Evolutionary conservation across 1,140 invertebrate genomes (phyloP), one percentile per base, ranked within the genome.

Genomic region (Drosophila biarmipes): DNA sequence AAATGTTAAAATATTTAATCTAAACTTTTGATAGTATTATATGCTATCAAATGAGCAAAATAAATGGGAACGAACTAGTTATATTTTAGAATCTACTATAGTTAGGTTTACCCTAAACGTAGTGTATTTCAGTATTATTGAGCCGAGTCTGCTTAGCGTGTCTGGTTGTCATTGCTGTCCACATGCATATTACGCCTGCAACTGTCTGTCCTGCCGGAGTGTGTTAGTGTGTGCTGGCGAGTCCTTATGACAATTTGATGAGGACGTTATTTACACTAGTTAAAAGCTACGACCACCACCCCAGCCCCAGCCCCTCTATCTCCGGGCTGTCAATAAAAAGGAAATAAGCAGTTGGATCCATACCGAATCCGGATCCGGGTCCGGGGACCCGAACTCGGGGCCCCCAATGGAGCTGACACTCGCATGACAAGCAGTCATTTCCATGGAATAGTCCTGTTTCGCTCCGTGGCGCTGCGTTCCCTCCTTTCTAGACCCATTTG

Each of bases 221-320:
- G 34, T 29, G 15, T 43, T 45, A 31, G 48, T 54, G 55, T 78
- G 53, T 72, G 56, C 72, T 53, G 74, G 72, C 63, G 54, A 73
- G 72, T 89, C 72, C 84, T 89, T 89, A 89, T 89, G 84, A 89
- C 84, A 89, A 89, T 89, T 89, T 89, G 84, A 89, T 89, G 84
- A 89, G 84, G 84, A 89, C 84, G 62, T 89, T 89, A 89, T 89
- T 89, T 89, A 84, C 84, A 84, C 84, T 89, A 89, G 84, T 89
- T 89, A 89, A 89, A 89, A 89, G 84, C 84, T 73, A 78, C 42
- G 56, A 15, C 56, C 53, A 53, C 43, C 14, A 49, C 34, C 21
- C 14, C 40, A 10, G n/a, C 6, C 15, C 37, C 37, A 31, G 24
- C 31, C n/a, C 42, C 29, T 11, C 38, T 54, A 63, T 56, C 56